Percentiles rank a stretch among this genome's conserved stretches.
These are phyloP conservation scores for Haplochromis vanheusdeni DNA, from an alignment of 2,113 vertebrate species.

Conservation along the genomic window DNA sequence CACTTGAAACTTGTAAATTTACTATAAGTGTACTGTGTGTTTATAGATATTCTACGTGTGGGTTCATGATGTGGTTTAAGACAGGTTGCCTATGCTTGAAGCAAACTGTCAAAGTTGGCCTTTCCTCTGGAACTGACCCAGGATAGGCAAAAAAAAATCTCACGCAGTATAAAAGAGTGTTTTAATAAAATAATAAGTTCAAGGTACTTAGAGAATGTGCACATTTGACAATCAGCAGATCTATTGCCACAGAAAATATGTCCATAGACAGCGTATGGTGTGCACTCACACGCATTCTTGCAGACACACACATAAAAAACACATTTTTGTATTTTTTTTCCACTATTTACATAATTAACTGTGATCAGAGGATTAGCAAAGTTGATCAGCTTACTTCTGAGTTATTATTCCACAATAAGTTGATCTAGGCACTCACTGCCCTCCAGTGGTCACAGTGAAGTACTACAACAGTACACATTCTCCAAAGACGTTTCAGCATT, in stretches of 20 bases:
- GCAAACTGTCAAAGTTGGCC: background rate
- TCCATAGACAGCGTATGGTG: background rate
- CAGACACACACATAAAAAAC: background rate
- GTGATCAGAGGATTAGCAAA: background rate
- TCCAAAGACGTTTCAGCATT: background rate
- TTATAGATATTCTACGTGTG: background rate
- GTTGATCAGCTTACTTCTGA: background rate
- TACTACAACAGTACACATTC: background rate
- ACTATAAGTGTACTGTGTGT: background rate
- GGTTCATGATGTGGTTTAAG: background rate
- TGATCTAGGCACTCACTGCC: background rate
- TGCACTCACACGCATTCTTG: rapidly evolving
- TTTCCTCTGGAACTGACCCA: background rate
- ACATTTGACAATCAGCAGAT: background rate
- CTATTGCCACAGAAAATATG: background rate
- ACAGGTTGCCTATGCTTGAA: background rate
- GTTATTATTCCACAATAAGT: background rate
- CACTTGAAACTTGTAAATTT: background rate
- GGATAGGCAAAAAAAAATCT: background rate
- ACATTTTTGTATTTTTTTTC: background rate
- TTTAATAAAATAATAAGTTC: background rate
- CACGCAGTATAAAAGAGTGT: background rate
- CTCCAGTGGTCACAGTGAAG: background rate
- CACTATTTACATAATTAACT: background rate
- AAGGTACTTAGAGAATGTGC: background rate